Evolutionary conservation across 1,140 invertebrate genomes (phyloP).

Genomic region (Microplitis demolitor): DNA sequence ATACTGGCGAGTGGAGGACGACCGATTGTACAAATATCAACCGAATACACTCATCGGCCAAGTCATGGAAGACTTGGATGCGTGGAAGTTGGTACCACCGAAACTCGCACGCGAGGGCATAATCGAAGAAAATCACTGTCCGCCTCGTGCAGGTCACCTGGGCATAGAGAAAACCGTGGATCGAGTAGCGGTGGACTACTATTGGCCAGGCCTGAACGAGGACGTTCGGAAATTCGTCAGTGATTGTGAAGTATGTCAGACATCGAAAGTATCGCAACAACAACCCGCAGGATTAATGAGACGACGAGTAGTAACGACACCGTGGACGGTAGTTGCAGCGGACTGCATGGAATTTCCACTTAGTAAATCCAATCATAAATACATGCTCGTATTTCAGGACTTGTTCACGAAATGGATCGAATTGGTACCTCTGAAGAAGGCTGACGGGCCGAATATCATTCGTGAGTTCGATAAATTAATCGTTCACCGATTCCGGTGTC

Average conservation of each 20-base stretch:
- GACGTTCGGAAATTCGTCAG: slow-evolving; percentile 24
- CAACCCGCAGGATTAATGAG: slow-evolving; percentile 43
- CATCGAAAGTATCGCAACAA: slow-evolving; percentile 41
- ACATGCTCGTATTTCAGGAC: slow-evolving; percentile 52
- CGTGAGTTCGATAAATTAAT: slow-evolving; percentile 39
- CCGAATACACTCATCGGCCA: not conserved
- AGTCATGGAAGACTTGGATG: not conserved
- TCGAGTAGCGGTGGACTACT: slow-evolving; percentile 24
- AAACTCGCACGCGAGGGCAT: not conserved
- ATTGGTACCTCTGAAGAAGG: slow-evolving; percentile 32
- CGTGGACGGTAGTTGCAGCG: slow-evolving; percentile 49
- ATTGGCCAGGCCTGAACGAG: not conserved
- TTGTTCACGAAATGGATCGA: slow-evolving; percentile 47
- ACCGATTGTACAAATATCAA: not conserved
- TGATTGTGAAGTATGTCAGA: slow-evolving; percentile 37
- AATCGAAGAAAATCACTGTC: slow-evolving; percentile 31
- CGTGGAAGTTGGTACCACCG: slow-evolving; percentile 21
- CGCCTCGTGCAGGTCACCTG: slow-evolving; percentile 5
- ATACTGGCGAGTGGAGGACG: not conserved
- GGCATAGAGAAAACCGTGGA: slow-evolving; percentile 35
- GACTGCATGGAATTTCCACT: slow-evolving; percentile 55
- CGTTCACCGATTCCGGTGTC: slow-evolving; percentile 42
- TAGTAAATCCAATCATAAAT: slow-evolving; percentile 42
- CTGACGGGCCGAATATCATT: slow-evolving; percentile 35
- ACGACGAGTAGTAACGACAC: slow-evolving; percentile 31